Percentiles rank a stretch among this genome's conserved stretches.
phyloP scores from a whole-genome alignment of 2,888 invertebrate genomes.

The Monopis laevigella region DNA sequence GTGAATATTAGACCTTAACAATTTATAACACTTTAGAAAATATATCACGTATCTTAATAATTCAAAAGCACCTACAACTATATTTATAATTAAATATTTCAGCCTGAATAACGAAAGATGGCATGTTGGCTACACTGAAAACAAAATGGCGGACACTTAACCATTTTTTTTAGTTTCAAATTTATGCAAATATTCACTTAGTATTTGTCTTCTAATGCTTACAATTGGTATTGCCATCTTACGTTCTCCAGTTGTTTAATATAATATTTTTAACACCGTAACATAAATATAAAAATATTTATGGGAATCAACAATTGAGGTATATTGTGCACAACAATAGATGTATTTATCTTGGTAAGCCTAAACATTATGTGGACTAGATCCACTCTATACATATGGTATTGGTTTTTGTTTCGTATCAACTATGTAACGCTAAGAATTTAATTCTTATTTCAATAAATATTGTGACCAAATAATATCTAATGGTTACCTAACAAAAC shows the following conservation, averaged over 20 bases:
- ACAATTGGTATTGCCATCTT: too few species aligned
- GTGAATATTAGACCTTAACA: slow-evolving; percentile 17
- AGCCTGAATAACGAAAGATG: slow-evolving; percentile 36
- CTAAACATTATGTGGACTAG: slow-evolving; percentile 1
- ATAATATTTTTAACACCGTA: background rate
- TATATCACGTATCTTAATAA: slow-evolving; percentile 55
- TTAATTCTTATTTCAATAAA: background rate
- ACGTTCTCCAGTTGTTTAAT: too few species aligned
- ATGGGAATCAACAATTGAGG: slow-evolving; percentile 27
- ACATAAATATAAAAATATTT: slow-evolving; percentile 1
- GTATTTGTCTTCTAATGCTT: too few species aligned
- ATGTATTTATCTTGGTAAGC: background rate
- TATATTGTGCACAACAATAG: slow-evolving; percentile 24
- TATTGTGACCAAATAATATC: too few species aligned
- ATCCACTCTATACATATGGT: slow-evolving; percentile 1
- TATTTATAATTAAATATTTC: slow-evolving; percentile 34
- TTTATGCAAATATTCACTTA: too few species aligned
- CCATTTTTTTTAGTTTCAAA: too few species aligned
- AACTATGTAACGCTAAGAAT: background rate
- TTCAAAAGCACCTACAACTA: slow-evolving; percentile 46
- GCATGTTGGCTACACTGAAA: too few species aligned
- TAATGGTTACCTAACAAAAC: too few species aligned
- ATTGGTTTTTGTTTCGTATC: slow-evolving; percentile 6
- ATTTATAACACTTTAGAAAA: slow-evolving; percentile 22
- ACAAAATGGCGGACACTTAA: too few species aligned